Evolutionary conservation across 2,888 invertebrate species (phyloP), one percentile per base, ranked within the genome.

Genomic region (Microplitis deprimator): DNA sequence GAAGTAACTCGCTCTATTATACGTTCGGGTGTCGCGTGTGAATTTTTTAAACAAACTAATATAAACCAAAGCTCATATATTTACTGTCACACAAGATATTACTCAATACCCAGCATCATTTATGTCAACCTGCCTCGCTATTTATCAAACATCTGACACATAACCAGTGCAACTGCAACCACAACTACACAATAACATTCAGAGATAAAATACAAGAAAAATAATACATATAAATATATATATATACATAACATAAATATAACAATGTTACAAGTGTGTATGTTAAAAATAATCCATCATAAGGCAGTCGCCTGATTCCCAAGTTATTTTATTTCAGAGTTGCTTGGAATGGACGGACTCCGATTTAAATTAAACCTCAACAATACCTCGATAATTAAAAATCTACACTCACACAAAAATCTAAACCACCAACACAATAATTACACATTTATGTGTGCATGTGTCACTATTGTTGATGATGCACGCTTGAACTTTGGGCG

Each of bases 391-490:
- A 50, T 50, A 50, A 50, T 50, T 13, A 50, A 29, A 29, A 29
- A 29, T 29, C 29, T 4, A 29, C 29, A 29, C 29, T 29, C 29
- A 29, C 29, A 50, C 50, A 50, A 50, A 50, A 50, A 13, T 50
- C 73, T 67, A 17, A 59, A 68, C 40, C 29, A 68, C 59, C 59
- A 59, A 68, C 59, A 67, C 59, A 59, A 59, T 67, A 62, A 75
- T 62, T 70, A 68, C 20, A 62, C 62, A 73, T 64, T 68, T 59
- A 75, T 59, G 69, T 60, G 39, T 60, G 61, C 72, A 68, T 41
- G 73, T 76, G 79, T 79, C 75, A 78, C 75, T 73, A 61, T 73
- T 73, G 67, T 73, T 67, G 67, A 67, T 73, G 73, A 67, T 73
- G 67, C 73, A 73, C 73, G 73, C 73, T 73, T 73, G 59, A 73